Conservation (phyloP, 2,113 vertebrate species). For the Brachionichthys hirsutus region DNA sequence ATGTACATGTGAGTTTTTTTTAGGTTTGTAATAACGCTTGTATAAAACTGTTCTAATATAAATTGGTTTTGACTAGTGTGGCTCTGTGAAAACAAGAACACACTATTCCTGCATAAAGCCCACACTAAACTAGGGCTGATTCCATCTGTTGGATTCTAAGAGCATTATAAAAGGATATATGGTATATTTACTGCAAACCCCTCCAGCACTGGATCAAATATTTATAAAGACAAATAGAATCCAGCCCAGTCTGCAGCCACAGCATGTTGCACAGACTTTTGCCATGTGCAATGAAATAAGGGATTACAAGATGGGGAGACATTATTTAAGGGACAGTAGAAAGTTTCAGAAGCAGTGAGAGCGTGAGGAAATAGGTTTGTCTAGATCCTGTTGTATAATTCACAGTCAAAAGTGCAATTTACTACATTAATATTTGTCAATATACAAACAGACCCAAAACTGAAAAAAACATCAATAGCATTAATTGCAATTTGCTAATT, state of each 20-base stretch:
- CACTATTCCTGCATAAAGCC: conserved; percentile 20
- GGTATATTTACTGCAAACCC: conserved; percentile 62
- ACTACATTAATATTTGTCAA: not conserved
- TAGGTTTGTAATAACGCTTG: conserved; percentile 23
- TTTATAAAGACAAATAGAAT: conserved; percentile 76
- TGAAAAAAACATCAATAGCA: no score
- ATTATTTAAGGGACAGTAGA: conserved; percentile 43
- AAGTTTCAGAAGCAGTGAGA: conserved; percentile 17
- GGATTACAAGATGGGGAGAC: conserved; percentile 44
- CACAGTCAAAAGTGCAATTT: no score
- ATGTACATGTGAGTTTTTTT: conserved; percentile 24
- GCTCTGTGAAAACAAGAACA: conserved; percentile 11
- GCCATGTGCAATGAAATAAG: conserved; percentile 60
- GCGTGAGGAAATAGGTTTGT: not conserved
- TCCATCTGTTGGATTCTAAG: conserved; percentile 46
- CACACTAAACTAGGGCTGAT: conserved; percentile 15
- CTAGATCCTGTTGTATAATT: not conserved
- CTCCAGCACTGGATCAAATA: conserved; percentile 71
- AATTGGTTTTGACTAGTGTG: conserved; percentile 19
- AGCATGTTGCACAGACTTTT: conserved; percentile 62
- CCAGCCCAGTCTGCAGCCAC: conserved; percentile 49
- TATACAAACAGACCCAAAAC: no score
- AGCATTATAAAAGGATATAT: conserved; percentile 58
- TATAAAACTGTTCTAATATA: conserved; percentile 23
- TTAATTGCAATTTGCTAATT: no score